Percentiles rank a stretch among this genome's conserved stretches.
phyloP scores from a whole-genome alignment of 2,888 invertebrate genomes.

The Asteroscopus sphinx region DNA sequence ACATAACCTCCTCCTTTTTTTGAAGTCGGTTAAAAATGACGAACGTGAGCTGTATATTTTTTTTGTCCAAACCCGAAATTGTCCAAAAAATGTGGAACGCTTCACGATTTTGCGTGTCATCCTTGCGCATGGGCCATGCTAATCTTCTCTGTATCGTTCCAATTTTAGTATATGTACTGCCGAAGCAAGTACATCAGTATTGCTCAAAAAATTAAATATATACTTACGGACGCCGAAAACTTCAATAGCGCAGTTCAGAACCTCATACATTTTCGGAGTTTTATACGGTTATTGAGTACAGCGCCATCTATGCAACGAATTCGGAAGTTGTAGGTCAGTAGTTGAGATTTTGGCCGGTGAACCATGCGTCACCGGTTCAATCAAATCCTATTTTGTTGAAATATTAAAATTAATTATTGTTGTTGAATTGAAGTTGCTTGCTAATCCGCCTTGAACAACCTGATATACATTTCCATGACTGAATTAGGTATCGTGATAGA shows the following conservation, averaged over 20 bases:
- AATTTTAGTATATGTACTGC: slow-evolving; percentile 76
- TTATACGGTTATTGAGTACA: slow-evolving; percentile 6
- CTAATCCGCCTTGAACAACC: no score
- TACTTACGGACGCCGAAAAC: slow-evolving; percentile 28
- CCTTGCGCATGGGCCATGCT: slow-evolving; percentile 77
- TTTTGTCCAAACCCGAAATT: not conserved
- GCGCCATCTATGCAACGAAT: slow-evolving; percentile 48
- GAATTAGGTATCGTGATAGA: no score
- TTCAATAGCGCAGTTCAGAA: slow-evolving; percentile 51
- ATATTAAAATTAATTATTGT: no score
- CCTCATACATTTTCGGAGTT: not conserved
- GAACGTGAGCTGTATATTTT: no score
- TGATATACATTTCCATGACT: no score
- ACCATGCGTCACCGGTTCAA: no score
- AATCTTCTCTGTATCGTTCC: slow-evolving; percentile 71
- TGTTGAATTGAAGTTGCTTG: no score
- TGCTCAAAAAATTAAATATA: not conserved
- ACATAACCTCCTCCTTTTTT: no score
- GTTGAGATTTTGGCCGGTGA: not conserved
- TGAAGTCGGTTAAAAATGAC: no score
- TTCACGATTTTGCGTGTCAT: slow-evolving; percentile 77
- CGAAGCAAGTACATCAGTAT: slow-evolving; percentile 65
- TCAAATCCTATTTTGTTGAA: no score
- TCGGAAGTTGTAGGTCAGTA: not conserved
- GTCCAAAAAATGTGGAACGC: slow-evolving; percentile 70